These are phyloP conservation scores for Hyla sarda DNA, from an alignment of 2,113 vertebrate species.

Conservation along the genomic window DNA sequence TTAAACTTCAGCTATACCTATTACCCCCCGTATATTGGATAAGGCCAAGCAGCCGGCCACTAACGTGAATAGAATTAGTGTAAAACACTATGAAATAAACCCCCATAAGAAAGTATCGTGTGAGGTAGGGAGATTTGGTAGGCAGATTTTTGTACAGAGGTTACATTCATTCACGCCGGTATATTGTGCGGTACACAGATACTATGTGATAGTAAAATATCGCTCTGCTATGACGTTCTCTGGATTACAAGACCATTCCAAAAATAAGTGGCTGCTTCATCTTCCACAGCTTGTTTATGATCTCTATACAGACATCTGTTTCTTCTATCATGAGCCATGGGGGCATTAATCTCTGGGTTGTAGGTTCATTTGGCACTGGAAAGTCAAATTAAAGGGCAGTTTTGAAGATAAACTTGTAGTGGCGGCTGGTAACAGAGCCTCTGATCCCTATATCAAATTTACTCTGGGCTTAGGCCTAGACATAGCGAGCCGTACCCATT, in stretches of 20 bases:
- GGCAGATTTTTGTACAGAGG: not conserved
- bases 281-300: not conserved
- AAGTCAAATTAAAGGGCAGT: not conserved
- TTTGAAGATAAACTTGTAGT: conserved; percentile 13
- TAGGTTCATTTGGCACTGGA: not conserved
- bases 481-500: not conserved
- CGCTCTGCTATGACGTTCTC: not conserved
- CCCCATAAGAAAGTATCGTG: not conserved
- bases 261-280: not conserved
- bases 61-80: no score
- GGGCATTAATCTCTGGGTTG: not conserved
- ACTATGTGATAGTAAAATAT: not conserved
- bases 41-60: no score
- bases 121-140: not conserved
- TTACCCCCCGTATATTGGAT: no score
- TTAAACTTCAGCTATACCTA: no score
- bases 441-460: not conserved
- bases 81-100: no score
- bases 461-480: not conserved
- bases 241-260: not conserved
- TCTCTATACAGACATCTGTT: not conserved
- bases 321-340: not conserved
- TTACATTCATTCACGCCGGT: not conserved
- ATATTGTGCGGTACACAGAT: not conserved
- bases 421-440: not conserved